Evolutionary conservation across 2,888 invertebrate genomes (phyloP), one percentile per base, ranked within the genome.

Genomic region (Euplagia quadripunctaria): DNA sequence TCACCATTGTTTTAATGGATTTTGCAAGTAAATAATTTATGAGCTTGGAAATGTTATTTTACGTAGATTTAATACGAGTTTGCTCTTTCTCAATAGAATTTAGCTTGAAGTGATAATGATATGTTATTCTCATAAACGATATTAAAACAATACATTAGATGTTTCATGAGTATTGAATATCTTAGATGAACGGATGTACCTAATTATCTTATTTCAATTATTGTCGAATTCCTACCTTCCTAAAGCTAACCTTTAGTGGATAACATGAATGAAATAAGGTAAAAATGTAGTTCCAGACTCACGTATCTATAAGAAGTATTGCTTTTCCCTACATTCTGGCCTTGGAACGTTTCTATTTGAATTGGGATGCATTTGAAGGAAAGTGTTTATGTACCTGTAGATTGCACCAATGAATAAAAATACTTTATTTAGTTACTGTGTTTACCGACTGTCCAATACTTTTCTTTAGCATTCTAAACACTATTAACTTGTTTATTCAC

Each of bases 301-400:
- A 86, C 82, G 83, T 83, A 73, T 55, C 58, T 51, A 51, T 82
- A 83, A 83, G 79, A 89, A 88, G 88, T 86, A 84, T 83, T 87
- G 91, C 92, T 91, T 93, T 88, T 89, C 89, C 87, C 86, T 85
- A 89, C 88, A 89, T 84, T 90, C 85, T 88, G 89, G 92, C 92
- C 91, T 92, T 80, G 82, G 82, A 87, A 80, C 80, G 76, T 82
- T 86, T 72, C 84, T 87, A 87, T 84, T 87, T 83, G 81, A 87
- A 88, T 90, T 87, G 82, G 90, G 91, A 90, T 91, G 86, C 86
- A 85, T 90, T 91, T 90, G 85, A 88, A 85, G 86, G 82, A 90
- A 61, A 90, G 87, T 90, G 84, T 91, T 89, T 87, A 91, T 90
- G 94, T 95, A 95, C 95, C 94, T 95, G 94, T 92, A 77, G 86